Conservation (phyloP, 2,113 vertebrate genomes). For the Pituophis catenifer region DNA sequence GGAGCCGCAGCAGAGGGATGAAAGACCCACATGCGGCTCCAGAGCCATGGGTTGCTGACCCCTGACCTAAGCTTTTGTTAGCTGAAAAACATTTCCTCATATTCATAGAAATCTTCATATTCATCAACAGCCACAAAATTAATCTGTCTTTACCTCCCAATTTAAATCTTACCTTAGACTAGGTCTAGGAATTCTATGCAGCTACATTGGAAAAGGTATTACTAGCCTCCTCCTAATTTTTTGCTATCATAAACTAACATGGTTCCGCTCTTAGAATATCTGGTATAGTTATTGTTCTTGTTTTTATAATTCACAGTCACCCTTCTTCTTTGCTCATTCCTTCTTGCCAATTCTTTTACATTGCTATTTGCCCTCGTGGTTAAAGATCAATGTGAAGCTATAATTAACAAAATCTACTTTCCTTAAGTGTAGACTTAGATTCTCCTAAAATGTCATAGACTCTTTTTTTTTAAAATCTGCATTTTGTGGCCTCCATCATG, state of each 20-base stretch:
- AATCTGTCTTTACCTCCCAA: not conserved
- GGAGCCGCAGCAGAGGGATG: too few species aligned
- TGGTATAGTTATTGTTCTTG: not conserved
- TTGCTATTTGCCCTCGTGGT: not conserved
- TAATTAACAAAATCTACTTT: not conserved
- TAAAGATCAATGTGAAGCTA: not conserved
- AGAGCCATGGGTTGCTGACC: too few species aligned
- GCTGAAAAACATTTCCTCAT: not conserved
- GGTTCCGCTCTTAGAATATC: not conserved
- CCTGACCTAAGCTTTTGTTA: not conserved
- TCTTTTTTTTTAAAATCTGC: not conserved
- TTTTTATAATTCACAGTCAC: not conserved
- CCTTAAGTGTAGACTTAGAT: not conserved
- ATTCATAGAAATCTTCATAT: not conserved
- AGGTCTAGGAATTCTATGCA: not conserved
- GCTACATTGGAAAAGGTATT: not conserved
- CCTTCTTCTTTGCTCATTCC: too few species aligned
- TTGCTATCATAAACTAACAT: not conserved
- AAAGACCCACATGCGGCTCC: too few species aligned
- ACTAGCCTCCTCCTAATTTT: not conserved
- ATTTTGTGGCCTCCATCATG: not conserved
- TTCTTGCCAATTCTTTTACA: not conserved
- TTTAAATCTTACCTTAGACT: not conserved
- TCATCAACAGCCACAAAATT: not conserved
- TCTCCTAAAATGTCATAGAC: not conserved